Base-by-base conservation (phyloP, 2,797 vertebrate species). In the Anguilla obscura region DNA sequence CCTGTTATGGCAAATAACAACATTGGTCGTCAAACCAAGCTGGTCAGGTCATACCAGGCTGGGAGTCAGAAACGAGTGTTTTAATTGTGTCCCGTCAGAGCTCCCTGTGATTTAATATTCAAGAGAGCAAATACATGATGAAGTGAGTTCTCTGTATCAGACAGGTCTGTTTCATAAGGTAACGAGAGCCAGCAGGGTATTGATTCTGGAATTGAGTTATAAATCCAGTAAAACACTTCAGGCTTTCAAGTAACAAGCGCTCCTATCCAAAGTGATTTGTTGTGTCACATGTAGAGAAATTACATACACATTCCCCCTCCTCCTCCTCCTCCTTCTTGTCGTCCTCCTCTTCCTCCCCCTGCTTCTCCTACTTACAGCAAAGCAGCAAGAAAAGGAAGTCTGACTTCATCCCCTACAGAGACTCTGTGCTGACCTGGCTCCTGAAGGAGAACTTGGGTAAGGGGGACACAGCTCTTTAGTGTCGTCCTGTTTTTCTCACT, bases 361-460 rank as follows among this genome's bases (percentile, higher is more conserved):
- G 56, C 74, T 0, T 0, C 21, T 8, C 16, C 9, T n/a, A 0
- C 21, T 58, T 6, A 30, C 92, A 97, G 96, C 97, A 97, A 91
- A 93, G 93, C 91, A 97, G 94, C 21, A 98, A 97, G 94, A 97
- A 96, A 94, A 96, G 94, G 93, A 97, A 95, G 86, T 96, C 96
- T 0, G 97, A 97, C 40, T 97, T 97, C 88, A 97, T 98, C 83
- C 97, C 97, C 2, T 98, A 98, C 92, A 95, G 97, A 91, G 97
- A 98, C 92, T 98, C 97, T 0, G 97, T 97, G 18, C 96, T 98
- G 48, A 98, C 97, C 71, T 98, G 97, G 97, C 93, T 98, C 0
- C 95, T 98, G 89, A 97, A 97, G 92, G 97, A 98, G 87, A 98
- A 98, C 92, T 94, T 98, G 91, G 97, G 97, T 98, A 86, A 94